Evolutionary conservation across 2,888 invertebrate genomes (phyloP).

Genomic region (Augiades crinisus): DNA sequence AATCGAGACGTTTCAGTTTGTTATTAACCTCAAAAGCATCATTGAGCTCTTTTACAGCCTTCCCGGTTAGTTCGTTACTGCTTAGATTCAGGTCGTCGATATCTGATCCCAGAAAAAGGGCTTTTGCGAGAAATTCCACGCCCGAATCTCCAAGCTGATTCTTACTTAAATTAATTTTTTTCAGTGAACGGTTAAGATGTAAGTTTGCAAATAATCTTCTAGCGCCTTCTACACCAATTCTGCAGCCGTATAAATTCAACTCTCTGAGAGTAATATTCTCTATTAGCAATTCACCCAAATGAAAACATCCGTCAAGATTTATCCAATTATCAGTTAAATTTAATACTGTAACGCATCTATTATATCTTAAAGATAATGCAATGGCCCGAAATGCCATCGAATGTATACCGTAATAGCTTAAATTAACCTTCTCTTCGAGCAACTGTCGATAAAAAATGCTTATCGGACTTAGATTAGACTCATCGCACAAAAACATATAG

Average conservation of each 20-base stretch:
- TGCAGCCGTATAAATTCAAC: conserved; percentile 43
- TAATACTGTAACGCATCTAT: conserved; percentile 39
- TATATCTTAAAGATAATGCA: conserved; percentile 36
- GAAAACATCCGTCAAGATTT: conserved; percentile 42
- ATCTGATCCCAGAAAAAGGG: conserved; percentile 35
- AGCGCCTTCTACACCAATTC: conserved; percentile 39
- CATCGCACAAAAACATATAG: conserved; percentile 44
- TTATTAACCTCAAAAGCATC: conserved; percentile 43
- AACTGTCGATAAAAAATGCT: conserved; percentile 42
- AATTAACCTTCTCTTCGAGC: conserved; percentile 39
- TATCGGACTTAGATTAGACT: conserved; percentile 41
- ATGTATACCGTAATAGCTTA: conserved; percentile 38
- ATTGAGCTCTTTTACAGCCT: conserved; percentile 35
- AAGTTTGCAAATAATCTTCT: conserved; percentile 34
- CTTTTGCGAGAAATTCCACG: conserved; percentile 36
- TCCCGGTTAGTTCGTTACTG: conserved; percentile 42
- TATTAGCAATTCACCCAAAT: conserved; percentile 42
- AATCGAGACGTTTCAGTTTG: conserved; percentile 39
- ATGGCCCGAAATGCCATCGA: conserved; percentile 35
- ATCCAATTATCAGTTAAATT: conserved; percentile 46
- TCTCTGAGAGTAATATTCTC: conserved; percentile 38
- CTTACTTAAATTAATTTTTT: conserved; percentile 36
- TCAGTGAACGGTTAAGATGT: conserved; percentile 36
- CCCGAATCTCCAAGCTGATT: conserved; percentile 41
- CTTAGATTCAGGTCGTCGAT: conserved; percentile 41